A percentile compares a stretch with the other conserved stretches of the same genome.
Evolutionary conservation across 2,888 invertebrate genomes (phyloP).

Genomic region (Luffia ferchaultella): DNA sequence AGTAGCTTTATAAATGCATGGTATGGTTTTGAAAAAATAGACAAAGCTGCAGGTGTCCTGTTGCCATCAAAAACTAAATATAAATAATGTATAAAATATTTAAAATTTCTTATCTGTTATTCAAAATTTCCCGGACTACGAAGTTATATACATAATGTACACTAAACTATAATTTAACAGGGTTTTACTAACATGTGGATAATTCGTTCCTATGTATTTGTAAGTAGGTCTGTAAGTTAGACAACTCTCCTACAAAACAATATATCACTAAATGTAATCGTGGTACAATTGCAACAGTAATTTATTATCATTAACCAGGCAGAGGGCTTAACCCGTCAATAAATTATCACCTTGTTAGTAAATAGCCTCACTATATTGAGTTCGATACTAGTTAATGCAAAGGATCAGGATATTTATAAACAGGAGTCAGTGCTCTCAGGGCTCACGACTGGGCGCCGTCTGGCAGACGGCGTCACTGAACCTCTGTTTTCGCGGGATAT

Average conservation of each 20-base stretch:
- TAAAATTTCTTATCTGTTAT: not conserved
- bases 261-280: no score
- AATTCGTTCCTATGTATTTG: no score
- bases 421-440: constrained; percentile 34
- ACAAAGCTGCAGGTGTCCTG: constrained; percentile 8
- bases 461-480: constrained; percentile 18
- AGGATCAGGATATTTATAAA: constrained; percentile 34
- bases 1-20: no score
- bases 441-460: constrained; percentile 18
- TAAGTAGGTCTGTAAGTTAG: no score
- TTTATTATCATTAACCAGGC: constrained; percentile 43
- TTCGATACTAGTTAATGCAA: constrained; percentile 28
- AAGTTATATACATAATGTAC: no score
- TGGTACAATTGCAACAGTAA: no score
- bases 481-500: constrained; percentile 22
- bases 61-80: constrained; percentile 34
- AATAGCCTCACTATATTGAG: constrained; percentile 39
- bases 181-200: no score
- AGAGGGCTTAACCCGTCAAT: constrained; percentile 36
- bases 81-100: not conserved
- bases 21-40: no score
- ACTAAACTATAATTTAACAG: no score
- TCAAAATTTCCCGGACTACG: no score
- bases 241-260: no score
- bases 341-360: constrained; percentile 45